Conservation (phyloP, 1,140 invertebrate genomes). For the Uloborus diversus region DNA sequence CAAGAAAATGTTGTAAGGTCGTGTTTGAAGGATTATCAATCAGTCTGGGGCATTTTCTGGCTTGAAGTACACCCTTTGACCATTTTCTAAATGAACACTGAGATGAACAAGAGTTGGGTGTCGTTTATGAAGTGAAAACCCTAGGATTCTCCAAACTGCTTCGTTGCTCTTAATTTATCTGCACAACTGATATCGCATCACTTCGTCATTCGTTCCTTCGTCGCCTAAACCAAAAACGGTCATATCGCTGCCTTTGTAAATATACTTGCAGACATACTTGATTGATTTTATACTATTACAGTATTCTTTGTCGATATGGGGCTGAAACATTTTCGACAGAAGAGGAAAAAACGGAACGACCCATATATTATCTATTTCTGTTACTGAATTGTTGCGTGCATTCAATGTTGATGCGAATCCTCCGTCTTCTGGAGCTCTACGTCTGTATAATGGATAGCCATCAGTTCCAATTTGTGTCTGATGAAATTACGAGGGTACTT, state of each 20-base stretch:
- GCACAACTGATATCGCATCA: neutral
- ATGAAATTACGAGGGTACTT: too few species aligned
- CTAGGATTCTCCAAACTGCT: slow-evolving; percentile 60
- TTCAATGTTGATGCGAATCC: neutral
- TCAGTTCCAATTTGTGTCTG: slow-evolving; percentile 63
- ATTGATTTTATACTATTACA: slow-evolving; percentile 69
- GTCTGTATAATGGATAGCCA: slow-evolving; percentile 66
- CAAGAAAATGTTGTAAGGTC: too few species aligned
- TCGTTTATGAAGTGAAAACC: slow-evolving; percentile 55
- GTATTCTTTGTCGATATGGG: slow-evolving; percentile 68
- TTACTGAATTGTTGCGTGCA: neutral
- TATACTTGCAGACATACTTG: slow-evolving; percentile 64
- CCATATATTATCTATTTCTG: slow-evolving; percentile 67
- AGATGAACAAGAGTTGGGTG: slow-evolving; percentile 59
- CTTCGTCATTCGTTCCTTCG: neutral
- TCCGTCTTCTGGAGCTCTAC: slow-evolving; percentile 57
- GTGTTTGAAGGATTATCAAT: neutral
- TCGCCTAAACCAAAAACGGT: neutral
- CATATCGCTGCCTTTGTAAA: slow-evolving; percentile 60
- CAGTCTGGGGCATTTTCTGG: slow-evolving; percentile 17
- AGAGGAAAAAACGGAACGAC: slow-evolving; percentile 70
- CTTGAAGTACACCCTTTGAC: slow-evolving; percentile 56
- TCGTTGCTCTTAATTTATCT: slow-evolving; percentile 56
- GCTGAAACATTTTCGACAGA: slow-evolving; percentile 67
- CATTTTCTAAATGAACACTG: slow-evolving; percentile 61